These are phyloP conservation scores for Hermaeophaga mercurialis DNA, from an alignment of 2,888 invertebrate species.

Conservation along the genomic window DNA sequence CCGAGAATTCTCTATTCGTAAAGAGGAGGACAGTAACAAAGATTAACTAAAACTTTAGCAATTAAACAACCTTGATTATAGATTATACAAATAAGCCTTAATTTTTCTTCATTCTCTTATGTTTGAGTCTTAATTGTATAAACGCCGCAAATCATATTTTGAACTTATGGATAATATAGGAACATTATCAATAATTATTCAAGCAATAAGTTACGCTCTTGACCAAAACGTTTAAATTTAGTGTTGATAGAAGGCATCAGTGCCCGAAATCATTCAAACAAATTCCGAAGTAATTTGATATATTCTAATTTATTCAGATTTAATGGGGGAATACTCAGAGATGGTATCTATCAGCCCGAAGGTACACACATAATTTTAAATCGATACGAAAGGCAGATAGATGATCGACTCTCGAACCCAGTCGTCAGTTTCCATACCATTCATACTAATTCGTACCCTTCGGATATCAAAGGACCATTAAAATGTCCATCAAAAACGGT, in stretches of 20 bases:
- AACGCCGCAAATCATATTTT: too few species aligned
- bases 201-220: neutral
- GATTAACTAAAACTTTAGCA: too few species aligned
- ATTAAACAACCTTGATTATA: too few species aligned
- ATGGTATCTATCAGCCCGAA: constrained; percentile 32
- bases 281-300: constrained; percentile 7
- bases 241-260: constrained; percentile 18
- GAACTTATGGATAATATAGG: too few species aligned
- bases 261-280: constrained; percentile 7
- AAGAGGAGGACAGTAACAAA: too few species aligned
- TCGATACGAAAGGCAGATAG: constrained; percentile 33
- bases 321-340: constrained; percentile 27
- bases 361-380: constrained; percentile 32
- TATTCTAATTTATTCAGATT: constrained; percentile 30
- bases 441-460: constrained; percentile 34
- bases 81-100: too few species aligned
- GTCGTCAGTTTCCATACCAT: constrained; percentile 32
- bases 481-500: constrained; percentile 26
- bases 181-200: neutral
- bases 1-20: too few species aligned
- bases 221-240: neutral
- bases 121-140: too few species aligned
- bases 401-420: constrained; percentile 36
- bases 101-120: too few species aligned
- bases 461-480: constrained; percentile 31